Conservation (phyloP, 2,113 vertebrate genomes). For the Chrysemys picta region DNA sequence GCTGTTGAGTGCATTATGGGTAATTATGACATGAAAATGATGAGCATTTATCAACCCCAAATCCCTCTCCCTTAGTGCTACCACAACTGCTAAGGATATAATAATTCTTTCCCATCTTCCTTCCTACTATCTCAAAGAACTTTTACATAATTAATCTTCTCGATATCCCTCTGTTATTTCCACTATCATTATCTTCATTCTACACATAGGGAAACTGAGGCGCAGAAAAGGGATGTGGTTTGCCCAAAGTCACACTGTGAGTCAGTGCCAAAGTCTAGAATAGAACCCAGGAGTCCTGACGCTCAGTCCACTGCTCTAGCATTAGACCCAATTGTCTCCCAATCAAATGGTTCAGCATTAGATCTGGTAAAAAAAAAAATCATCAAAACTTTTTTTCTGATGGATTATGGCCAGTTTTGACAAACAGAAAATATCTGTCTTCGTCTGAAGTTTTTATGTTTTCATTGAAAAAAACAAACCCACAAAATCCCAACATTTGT, state of each 20-base stretch:
- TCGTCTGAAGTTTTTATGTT: neutral
- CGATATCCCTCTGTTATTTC: neutral
- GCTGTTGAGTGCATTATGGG: neutral
- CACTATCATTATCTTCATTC: neutral
- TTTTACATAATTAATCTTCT: neutral
- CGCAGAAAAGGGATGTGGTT: neutral
- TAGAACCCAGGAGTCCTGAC: neutral
- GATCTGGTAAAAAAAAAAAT: neutral
- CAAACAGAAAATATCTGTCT: neutral
- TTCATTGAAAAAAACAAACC: neutral
- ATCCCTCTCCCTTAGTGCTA: neutral
- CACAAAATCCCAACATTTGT: neutral
- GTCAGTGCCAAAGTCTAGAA: neutral
- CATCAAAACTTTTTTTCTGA: no score
- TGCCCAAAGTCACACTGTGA: no score
- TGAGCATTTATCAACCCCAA: neutral
- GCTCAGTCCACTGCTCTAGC: neutral
- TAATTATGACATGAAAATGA: neutral
- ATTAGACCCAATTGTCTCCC: neutral
- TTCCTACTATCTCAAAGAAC: neutral
- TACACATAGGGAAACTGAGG: neutral
- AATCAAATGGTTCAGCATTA: neutral
- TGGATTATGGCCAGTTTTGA: neutral
- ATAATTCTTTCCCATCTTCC: neutral
- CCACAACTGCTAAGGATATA: neutral